Conservation (phyloP, 2,113 vertebrate species). For the Cichladusa arquata region DNA sequence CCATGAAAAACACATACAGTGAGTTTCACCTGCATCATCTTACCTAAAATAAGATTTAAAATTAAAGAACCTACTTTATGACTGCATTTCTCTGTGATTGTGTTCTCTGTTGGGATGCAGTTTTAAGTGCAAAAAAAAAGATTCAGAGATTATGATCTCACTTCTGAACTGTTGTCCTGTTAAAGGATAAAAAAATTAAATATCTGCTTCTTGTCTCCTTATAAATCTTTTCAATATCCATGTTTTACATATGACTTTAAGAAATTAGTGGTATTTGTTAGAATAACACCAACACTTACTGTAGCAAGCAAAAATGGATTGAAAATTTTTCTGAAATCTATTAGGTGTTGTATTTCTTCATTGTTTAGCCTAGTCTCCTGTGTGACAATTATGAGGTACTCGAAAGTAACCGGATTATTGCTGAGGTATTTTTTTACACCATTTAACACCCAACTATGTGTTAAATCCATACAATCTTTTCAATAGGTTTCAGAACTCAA, state of each 20-base stretch:
- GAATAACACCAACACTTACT: not conserved
- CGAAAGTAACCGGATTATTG: slow-evolving; percentile 38
- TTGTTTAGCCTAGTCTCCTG: not conserved
- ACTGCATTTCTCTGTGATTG: not conserved
- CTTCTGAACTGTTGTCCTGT: not conserved
- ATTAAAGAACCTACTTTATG: not conserved
- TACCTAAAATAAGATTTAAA: not conserved
- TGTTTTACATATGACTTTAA: not conserved
- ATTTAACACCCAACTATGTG: not conserved
- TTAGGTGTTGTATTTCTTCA: not conserved
- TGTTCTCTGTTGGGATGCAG: not conserved
- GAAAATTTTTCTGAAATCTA: not conserved
- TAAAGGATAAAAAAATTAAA: not conserved
- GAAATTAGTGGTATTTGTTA: not conserved
- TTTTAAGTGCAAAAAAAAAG: not conserved
- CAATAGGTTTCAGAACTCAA: not conserved
- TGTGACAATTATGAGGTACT: slow-evolving; percentile 1
- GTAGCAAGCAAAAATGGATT: not conserved
- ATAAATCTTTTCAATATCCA: not conserved
- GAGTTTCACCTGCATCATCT: not conserved
- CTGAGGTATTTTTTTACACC: not conserved
- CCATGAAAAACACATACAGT: not conserved
- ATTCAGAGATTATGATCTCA: not conserved
- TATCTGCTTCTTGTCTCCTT: not conserved
- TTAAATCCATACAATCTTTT: not conserved